A percentile compares a stretch with the other conserved stretches of the same genome.
phyloP scores from a whole-genome alignment of 35 echinoderm and acorn worm species.

The Lytechinus variegatus region DNA sequence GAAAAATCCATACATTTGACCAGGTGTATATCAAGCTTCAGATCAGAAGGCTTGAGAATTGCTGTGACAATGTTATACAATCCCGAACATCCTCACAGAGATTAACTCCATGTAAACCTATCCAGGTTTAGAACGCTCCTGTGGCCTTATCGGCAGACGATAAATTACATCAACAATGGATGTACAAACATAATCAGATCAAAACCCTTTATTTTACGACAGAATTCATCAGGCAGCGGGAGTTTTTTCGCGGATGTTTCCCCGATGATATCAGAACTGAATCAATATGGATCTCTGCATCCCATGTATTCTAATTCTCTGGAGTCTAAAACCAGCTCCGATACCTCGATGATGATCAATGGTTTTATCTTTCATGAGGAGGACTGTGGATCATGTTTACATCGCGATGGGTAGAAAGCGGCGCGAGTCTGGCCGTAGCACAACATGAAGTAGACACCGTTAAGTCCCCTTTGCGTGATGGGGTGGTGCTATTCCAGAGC shows the following conservation, averaged over 20 bases:
- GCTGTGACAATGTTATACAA: too few species aligned
- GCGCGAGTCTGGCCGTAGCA: background rate
- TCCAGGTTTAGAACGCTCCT: too few species aligned
- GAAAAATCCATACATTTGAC: too few species aligned
- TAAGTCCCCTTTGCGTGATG: background rate
- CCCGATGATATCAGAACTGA: background rate
- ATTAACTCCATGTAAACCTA: too few species aligned
- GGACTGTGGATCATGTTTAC: background rate
- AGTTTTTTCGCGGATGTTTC: background rate
- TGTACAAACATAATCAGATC: background rate
- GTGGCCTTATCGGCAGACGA: too few species aligned
- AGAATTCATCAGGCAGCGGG: background rate
- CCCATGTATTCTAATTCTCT: background rate
- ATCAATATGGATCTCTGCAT: background rate
- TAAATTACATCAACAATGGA: background rate
- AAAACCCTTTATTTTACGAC: background rate
- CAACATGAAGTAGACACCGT: background rate
- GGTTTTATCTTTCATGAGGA: background rate
- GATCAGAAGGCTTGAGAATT: too few species aligned
- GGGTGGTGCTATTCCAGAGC: background rate
- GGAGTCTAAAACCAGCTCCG: background rate
- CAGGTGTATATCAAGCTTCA: too few species aligned
- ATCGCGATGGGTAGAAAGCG: background rate
- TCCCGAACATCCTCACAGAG: too few species aligned
- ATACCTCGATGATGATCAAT: background rate